These are phyloP conservation scores for Rhagophthalmus giganteus DNA, from an alignment of 2,888 invertebrate species.

Conservation along the genomic window DNA sequence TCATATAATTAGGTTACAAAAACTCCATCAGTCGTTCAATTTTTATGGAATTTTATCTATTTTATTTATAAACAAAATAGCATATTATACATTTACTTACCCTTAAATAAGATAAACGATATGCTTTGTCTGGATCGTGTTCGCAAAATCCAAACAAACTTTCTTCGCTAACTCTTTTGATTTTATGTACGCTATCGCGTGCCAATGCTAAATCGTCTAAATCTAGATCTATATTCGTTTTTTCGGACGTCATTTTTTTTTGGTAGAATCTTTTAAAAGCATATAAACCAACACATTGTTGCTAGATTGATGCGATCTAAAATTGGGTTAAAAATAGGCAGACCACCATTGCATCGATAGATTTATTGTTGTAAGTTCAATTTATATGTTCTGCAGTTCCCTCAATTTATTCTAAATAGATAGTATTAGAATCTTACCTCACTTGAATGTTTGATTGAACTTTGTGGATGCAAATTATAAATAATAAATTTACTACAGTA, in stretches of 20 bases:
- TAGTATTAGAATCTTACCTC: too few species aligned
- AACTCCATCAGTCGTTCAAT: neutral
- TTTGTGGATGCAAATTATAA: too few species aligned
- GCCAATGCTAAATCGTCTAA: constrained; percentile 7
- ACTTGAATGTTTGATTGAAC: too few species aligned
- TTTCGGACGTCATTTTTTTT: neutral
- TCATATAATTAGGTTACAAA: neutral
- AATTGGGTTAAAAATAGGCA: too few species aligned
- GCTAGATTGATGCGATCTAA: neutral
- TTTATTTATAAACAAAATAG: too few species aligned
- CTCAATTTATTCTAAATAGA: too few species aligned
- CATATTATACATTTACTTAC: constrained; percentile 37
- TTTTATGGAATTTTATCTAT: too few species aligned
- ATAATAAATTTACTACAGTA: too few species aligned
- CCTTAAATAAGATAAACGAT: constrained; percentile 46
- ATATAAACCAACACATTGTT: too few species aligned
- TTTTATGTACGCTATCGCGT: constrained; percentile 26
- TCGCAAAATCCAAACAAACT: constrained; percentile 13
- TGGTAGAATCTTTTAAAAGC: neutral
- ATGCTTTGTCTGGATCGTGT: constrained; percentile 40
- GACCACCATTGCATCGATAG: too few species aligned
- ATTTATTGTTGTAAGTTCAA: too few species aligned
- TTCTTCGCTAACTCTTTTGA: constrained; percentile 25
- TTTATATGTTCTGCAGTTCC: too few species aligned
- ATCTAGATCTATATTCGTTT: neutral